These are phyloP conservation scores for Drosophila varians DNA, from an alignment of 1,140 invertebrate genomes.

Conservation along the genomic window DNA sequence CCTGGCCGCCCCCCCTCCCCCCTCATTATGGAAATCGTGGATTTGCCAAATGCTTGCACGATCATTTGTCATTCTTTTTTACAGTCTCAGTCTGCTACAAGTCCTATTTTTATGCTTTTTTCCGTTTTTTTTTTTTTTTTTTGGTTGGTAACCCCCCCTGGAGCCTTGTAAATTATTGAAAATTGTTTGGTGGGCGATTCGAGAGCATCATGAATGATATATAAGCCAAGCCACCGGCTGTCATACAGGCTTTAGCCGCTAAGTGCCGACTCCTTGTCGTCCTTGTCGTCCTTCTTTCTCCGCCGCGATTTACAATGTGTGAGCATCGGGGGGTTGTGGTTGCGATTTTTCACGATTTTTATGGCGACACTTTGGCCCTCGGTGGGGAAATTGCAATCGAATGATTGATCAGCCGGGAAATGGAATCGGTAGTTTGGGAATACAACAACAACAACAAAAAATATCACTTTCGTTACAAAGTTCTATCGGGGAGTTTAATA, in stretches of 20 bases:
- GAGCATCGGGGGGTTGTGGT: background rate
- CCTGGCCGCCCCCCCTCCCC: background rate
- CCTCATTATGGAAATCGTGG: slow-evolving; percentile 80
- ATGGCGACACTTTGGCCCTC: slow-evolving; percentile 20
- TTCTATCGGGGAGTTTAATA: slow-evolving; percentile 21
- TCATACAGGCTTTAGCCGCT: slow-evolving; percentile 55
- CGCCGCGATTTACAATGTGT: slow-evolving; percentile 23
- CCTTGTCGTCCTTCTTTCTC: slow-evolving; percentile 27
- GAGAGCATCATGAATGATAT: slow-evolving; percentile 69
- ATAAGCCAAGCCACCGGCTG: slow-evolving; percentile 69
- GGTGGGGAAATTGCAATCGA: slow-evolving; percentile 23
- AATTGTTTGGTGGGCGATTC: slow-evolving; percentile 39
- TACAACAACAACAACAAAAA: no score
- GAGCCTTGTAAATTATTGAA: slow-evolving; percentile 69
- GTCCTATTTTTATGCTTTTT: no score
- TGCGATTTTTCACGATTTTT: slow-evolving; percentile 34
- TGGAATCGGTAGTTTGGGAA: slow-evolving; percentile 43
- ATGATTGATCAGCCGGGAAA: slow-evolving; percentile 46
- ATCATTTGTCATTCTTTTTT: slow-evolving; percentile 81
- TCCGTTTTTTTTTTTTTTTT: slow-evolving; percentile 2
- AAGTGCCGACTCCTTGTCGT: slow-evolving; percentile 59
- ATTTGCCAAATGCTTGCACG: slow-evolving; percentile 81
- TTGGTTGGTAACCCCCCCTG: slow-evolving; percentile 2
- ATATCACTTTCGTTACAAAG: slow-evolving; percentile 27
- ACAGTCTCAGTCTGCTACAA: slow-evolving; percentile 56